Percentiles rank a stretch among this genome's conserved stretches.
Conservation (phyloP, 1,140 invertebrate genomes). For the Sycophaga agraensis region DNA sequence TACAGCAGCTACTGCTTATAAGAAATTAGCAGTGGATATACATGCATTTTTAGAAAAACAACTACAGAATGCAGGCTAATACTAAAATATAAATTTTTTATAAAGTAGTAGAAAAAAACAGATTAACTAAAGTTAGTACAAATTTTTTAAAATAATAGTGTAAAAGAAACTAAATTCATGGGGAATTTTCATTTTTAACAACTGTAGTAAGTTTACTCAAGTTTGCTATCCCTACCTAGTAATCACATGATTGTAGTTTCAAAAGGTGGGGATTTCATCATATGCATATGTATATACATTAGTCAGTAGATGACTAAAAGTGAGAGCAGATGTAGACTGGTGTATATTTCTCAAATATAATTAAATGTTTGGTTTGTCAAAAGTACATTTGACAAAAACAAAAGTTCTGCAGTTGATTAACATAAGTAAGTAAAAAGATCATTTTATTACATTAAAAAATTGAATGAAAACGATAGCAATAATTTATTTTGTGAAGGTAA, state of each 20-base stretch:
- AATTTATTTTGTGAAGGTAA: constrained; percentile 4
- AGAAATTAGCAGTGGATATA: constrained; percentile 59
- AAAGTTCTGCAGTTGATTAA: neutral
- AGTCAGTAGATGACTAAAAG: too few species aligned
- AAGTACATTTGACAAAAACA: neutral
- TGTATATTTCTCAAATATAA: neutral
- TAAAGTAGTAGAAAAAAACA: neutral
- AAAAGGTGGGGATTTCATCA: constrained; percentile 9
- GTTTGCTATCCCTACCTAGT: neutral
- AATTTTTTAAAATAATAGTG: neutral
- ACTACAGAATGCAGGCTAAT: constrained; percentile 17
- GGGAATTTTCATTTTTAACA: too few species aligned
- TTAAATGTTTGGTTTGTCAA: neutral
- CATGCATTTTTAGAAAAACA: constrained; percentile 54
- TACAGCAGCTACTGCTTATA: constrained; percentile 61
- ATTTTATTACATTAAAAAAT: too few species aligned
- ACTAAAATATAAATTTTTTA: neutral
- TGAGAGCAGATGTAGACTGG: constrained; percentile 31
- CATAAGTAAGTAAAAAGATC: constrained; percentile 15
- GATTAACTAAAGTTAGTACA: neutral
- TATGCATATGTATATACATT: too few species aligned
- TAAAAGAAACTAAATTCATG: neutral
- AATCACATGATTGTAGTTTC: constrained; percentile 18
- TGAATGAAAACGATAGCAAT: too few species aligned
- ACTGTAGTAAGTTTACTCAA: neutral